phyloP scores from a whole-genome alignment of 2,888 invertebrate species.

The Chelonus formosanus region DNA sequence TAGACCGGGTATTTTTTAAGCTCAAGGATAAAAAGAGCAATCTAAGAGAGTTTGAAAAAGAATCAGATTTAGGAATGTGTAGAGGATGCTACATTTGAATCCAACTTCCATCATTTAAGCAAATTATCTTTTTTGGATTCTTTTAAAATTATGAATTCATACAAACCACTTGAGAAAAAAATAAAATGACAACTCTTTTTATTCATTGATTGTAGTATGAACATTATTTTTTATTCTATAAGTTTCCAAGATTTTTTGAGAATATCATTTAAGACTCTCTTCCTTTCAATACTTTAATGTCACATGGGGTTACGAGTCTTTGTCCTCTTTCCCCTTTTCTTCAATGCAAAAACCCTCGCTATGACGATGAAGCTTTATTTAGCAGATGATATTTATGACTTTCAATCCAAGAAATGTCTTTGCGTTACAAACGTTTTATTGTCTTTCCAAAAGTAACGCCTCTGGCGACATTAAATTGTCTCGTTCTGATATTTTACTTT shows the following conservation, averaged over 20 bases:
- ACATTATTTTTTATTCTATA: neutral
- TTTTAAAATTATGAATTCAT: too few relatives aligned
- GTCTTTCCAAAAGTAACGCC: too few relatives aligned
- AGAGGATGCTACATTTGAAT: constrained; percentile 60
- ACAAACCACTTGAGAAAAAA: too few relatives aligned
- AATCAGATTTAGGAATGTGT: constrained; percentile 49
- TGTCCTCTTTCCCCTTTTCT: constrained; percentile 50
- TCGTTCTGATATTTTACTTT: too few relatives aligned
- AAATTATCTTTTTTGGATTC: neutral
- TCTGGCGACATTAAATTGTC: too few relatives aligned
- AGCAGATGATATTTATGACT: constrained; percentile 65
- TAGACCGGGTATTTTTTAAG: constrained; percentile 31
- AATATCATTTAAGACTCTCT: constrained; percentile 36
- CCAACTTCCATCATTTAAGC: constrained; percentile 34
- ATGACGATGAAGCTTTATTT: constrained; percentile 59
- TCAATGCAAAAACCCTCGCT: constrained; percentile 18
- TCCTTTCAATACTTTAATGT: constrained; percentile 55
- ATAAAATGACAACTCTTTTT: neutral
- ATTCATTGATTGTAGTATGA: neutral
- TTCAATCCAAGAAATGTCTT: constrained; percentile 48
- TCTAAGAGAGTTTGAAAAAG: constrained; percentile 25
- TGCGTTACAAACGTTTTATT: too few relatives aligned
- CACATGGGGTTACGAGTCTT: constrained; percentile 53
- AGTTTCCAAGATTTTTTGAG: constrained; percentile 13
- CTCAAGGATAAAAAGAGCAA: too few relatives aligned